phyloP scores from a whole-genome alignment of 2,113 vertebrate species.

The Sceloporus tristichus region DNA sequence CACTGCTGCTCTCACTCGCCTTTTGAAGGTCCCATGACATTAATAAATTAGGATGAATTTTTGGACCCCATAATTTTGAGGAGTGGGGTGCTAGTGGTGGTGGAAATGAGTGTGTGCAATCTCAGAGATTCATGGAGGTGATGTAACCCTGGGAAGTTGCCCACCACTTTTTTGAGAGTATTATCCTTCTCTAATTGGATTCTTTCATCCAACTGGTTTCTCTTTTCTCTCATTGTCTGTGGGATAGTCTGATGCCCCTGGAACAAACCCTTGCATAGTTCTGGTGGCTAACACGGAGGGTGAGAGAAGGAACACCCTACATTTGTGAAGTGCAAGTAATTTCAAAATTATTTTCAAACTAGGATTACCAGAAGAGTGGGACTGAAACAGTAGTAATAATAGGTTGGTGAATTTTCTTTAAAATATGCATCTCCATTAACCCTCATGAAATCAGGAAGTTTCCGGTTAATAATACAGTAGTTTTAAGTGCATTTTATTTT shows the following conservation, averaged over 20 bases:
- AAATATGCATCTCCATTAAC: slow-evolving; percentile 42
- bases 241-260: not conserved
- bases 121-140: too few relatives aligned
- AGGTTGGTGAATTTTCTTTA: slow-evolving; percentile 44
- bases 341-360: slow-evolving; percentile 28
- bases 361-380: slow-evolving; percentile 42
- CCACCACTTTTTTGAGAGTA: too few relatives aligned
- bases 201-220: not conserved
- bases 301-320: not conserved
- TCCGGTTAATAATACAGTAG: slow-evolving; percentile 55
- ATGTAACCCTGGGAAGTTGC: too few relatives aligned
- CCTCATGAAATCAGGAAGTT: slow-evolving; percentile 18
- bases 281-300: not conserved
- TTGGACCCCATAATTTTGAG: too few relatives aligned
- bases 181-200: too few relatives aligned
- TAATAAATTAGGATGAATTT: too few relatives aligned
- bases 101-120: too few relatives aligned
- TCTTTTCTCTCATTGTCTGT: not conserved
- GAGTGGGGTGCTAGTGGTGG: too few relatives aligned
- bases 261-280: not conserved
- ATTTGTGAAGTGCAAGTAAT: not conserved
- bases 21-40: too few relatives aligned
- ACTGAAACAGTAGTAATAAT: slow-evolving; percentile 34
- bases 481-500: slow-evolving; percentile 50
- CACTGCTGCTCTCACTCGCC: too few relatives aligned